Conservation (phyloP, 2,888 invertebrate species). For the Nymphalis polychloros region DNA sequence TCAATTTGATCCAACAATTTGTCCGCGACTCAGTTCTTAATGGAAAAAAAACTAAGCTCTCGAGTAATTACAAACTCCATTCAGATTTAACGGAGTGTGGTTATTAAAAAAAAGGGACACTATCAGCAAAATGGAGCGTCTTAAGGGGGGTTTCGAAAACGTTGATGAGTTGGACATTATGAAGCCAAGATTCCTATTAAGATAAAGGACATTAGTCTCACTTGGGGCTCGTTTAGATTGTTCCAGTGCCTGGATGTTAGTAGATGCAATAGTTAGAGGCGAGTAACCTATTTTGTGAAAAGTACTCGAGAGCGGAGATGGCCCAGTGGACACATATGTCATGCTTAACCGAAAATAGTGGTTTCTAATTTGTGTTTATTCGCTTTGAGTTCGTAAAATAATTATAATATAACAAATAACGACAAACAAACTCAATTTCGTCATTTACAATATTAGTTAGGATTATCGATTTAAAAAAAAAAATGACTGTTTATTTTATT, state of each 20-base stretch:
- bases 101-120: slow-evolving; percentile 66
- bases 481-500: no score
- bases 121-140: slow-evolving; percentile 60
- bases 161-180: slow-evolving; percentile 78
- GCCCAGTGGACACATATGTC: no score
- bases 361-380: no score
- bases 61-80: slow-evolving; percentile 50
- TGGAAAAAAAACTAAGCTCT: slow-evolving; percentile 8
- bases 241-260: slow-evolving; percentile 31
- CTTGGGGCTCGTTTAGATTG: slow-evolving; percentile 53
- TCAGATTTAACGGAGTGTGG: slow-evolving; percentile 52
- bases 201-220: slow-evolving; percentile 76
- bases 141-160: slow-evolving; percentile 69
- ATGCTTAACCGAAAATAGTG: no score
- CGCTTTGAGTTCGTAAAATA: no score
- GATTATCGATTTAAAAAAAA: no score
- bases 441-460: no score
- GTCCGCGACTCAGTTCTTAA: neutral
- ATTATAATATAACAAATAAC: no score
- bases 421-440: no score
- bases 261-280: neutral
- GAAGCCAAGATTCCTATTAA: slow-evolving; percentile 78
- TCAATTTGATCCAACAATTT: slow-evolving; percentile 6
- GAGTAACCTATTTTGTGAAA: neutral
- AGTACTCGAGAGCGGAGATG: no score